Evolutionary conservation across 2,113 vertebrate species (phyloP).

Genomic region (Taurulus bubalis): DNA sequence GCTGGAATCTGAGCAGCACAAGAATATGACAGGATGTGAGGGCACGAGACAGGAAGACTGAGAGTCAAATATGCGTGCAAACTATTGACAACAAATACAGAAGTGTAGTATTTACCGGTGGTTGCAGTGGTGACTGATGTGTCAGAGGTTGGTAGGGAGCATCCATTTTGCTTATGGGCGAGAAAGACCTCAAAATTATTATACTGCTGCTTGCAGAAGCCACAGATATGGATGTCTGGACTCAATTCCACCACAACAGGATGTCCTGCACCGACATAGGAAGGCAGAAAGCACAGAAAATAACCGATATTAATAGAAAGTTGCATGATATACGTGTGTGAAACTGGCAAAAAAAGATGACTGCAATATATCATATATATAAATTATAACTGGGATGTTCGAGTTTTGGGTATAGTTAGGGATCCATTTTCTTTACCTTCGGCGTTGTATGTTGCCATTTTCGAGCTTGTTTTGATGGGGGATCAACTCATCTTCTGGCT

Average conservation of each 20-base stretch:
- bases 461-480: conserved; percentile 40
- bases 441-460: conserved; percentile 80
- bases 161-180: conserved; percentile 93
- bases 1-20: conserved; percentile 83
- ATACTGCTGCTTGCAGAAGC: conserved; percentile 96
- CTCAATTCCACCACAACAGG: conserved; percentile 91
- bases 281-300: conserved; percentile 21
- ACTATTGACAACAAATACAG: background rate
- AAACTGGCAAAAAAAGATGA: background rate
- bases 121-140: conserved; percentile 75
- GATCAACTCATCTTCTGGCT: conserved; percentile 58
- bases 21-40: background rate
- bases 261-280: conserved; percentile 82
- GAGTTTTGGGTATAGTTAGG: background rate
- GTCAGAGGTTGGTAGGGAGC: conserved; percentile 83
- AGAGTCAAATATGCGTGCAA: background rate
- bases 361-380: background rate
- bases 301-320: background rate
- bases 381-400: background rate
- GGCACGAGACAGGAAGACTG: background rate
- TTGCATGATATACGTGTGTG: background rate
- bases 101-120: conserved; percentile 76
- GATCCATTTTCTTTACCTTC: conserved; percentile 71
- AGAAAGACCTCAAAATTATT: conserved; percentile 93
- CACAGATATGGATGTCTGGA: conserved; percentile 97